Conservation (phyloP, 2,888 invertebrate species). For the Folsomia candida region DNA sequence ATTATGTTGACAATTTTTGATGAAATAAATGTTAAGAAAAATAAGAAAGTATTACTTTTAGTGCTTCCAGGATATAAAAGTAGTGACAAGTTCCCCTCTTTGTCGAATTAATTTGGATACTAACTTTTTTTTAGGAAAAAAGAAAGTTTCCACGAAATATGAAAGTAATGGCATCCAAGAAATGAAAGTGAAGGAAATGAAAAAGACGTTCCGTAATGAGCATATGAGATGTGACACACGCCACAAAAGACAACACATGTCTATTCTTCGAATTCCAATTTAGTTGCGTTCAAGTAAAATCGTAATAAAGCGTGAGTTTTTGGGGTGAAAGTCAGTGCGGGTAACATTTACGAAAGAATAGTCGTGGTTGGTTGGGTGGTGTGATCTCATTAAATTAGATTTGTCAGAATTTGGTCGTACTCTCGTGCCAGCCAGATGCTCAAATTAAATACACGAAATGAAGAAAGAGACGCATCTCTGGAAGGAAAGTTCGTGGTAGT, state of each 20-base stretch:
- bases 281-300: not conserved
- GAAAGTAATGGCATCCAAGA: too few relatives aligned
- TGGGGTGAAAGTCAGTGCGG: not conserved
- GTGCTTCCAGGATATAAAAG: not conserved
- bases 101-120: not conserved
- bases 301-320: not conserved
- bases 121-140: not conserved
- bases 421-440: not conserved
- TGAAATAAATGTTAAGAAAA: not conserved
- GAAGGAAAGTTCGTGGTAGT: too few relatives aligned
- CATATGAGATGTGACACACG: not conserved
- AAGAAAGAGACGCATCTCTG: not conserved
- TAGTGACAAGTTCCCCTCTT: not conserved
- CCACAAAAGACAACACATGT: not conserved
- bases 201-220: not conserved
- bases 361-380: not conserved
- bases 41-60: not conserved
- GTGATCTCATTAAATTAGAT: slow-evolving; percentile 21
- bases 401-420: not conserved
- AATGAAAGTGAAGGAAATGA: not conserved
- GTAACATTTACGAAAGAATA: not conserved
- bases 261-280: slow-evolving; percentile 3
- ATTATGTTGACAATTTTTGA: not conserved
- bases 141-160: not conserved
- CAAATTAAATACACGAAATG: not conserved